Evolutionary conservation across 1,140 invertebrate genomes (phyloP).

Genomic region (Drepana arcuata): DNA sequence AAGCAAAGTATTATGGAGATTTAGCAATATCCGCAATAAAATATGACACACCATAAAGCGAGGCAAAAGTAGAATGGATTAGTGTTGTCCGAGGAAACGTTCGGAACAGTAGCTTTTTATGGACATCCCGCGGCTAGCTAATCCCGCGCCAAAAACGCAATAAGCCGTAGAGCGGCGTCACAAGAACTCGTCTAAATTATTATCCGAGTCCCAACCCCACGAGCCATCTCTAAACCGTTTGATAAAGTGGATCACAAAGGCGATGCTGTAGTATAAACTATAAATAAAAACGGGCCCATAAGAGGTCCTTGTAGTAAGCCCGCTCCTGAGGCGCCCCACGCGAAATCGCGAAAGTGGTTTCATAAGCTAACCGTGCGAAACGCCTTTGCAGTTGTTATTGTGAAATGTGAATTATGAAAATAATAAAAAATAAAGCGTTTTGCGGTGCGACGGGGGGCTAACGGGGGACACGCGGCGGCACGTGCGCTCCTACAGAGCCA

Average conservation of each 20-base stretch:
- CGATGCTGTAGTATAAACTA: conserved; percentile 36
- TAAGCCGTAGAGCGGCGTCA: conserved; percentile 47
- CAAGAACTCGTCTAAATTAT: conserved; percentile 49
- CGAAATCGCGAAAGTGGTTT: conserved; percentile 46
- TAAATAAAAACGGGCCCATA: conserved; percentile 63
- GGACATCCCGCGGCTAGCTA: conserved; percentile 32
- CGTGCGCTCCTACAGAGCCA: conserved; percentile 34
- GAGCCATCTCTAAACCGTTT: conserved; percentile 57
- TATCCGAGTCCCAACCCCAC: conserved; percentile 57
- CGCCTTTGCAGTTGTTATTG: conserved; percentile 67
- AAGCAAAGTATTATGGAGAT: too few relatives aligned
- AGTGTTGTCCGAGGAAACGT: conserved; percentile 20
- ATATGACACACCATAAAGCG: conserved; percentile 15
- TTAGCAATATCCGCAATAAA: too few relatives aligned
- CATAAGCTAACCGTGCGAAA: conserved; percentile 67
- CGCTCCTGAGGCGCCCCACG: conserved; percentile 24
- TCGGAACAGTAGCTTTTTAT: conserved; percentile 42
- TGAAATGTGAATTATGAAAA: conserved; percentile 71
- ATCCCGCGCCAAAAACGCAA: conserved; percentile 60
- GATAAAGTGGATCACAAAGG: conserved; percentile 70
- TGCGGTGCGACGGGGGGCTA: conserved; percentile 41
- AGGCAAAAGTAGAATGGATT: conserved; percentile 22
- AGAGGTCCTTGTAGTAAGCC: conserved; percentile 62
- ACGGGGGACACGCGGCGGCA: conserved; percentile 54
- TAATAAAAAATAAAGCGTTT: conserved; percentile 65